phyloP scores from a whole-genome alignment of 2,888 invertebrate species.

The Epicampocera succincta region DNA sequence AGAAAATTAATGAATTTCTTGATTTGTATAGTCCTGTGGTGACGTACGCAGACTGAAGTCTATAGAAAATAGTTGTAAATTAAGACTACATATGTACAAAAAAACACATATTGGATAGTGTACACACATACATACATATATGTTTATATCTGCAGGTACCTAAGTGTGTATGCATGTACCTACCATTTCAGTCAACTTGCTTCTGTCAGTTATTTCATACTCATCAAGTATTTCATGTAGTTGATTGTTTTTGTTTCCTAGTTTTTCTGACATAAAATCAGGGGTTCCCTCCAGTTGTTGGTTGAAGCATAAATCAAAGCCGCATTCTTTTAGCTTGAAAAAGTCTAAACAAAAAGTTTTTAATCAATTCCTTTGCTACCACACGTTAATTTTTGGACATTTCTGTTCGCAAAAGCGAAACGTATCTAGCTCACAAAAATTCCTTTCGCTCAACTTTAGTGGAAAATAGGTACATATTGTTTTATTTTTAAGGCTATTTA shows the following conservation, averaged over 20 bases:
- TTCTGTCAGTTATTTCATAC: conserved; percentile 56
- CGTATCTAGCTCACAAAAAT: too few species aligned
- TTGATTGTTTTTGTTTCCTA: conserved; percentile 15
- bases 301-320: too few species aligned
- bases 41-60: conserved; percentile 11
- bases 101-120: too few species aligned
- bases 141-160: background rate
- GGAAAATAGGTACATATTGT: too few species aligned
- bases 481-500: too few species aligned
- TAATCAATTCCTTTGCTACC: too few species aligned
- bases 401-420: too few species aligned
- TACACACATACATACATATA: background rate
- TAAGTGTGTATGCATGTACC: background rate
- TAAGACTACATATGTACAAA: background rate
- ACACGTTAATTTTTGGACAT: too few species aligned
- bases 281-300: background rate
- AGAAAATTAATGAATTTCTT: conserved; percentile 41
- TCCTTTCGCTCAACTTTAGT: too few species aligned
- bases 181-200: conserved; percentile 34
- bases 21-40: conserved; percentile 53
- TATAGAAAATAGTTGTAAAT: conserved; percentile 44
- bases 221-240: conserved; percentile 56
- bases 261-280: background rate
- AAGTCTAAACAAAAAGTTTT: too few species aligned
- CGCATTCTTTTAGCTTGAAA: too few species aligned